A percentile compares a stretch with the other conserved stretches of the same genome.
These are phyloP conservation scores for Acrocyrtus sp. DNA, from an alignment of 2,888 invertebrate genomes.

Conservation along the genomic window DNA sequence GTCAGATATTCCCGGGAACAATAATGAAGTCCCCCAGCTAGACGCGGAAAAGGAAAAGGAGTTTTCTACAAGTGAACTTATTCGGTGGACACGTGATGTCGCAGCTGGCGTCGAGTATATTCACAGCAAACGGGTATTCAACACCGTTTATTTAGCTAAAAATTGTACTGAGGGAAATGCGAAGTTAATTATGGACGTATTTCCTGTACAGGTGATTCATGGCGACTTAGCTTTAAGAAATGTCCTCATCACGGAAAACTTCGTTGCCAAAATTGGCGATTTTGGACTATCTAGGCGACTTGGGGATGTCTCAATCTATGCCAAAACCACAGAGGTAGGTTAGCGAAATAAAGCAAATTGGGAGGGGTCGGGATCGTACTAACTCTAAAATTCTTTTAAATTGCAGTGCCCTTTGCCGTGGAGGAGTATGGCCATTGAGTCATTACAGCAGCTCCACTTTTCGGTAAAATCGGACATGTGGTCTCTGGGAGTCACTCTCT, in stretches of 20 bases:
- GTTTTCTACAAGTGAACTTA: constrained; percentile 1
- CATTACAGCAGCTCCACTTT: not conserved
- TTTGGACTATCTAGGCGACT: constrained; percentile 51
- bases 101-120: constrained; percentile 49
- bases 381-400: not conserved
- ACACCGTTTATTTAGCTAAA: too few relatives aligned
- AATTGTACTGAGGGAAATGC: not conserved
- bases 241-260: constrained; percentile 26
- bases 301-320: constrained; percentile 37
- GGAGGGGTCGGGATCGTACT: too few relatives aligned
- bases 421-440: not conserved
- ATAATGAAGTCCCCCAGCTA: not conserved
- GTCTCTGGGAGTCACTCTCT: not conserved
- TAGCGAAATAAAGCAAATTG: too few relatives aligned
- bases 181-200: not conserved
- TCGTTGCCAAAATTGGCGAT: constrained; percentile 50
- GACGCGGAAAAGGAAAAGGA: too few relatives aligned
- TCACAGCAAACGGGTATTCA: not conserved
- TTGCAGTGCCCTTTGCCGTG: not conserved
- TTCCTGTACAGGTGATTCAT: constrained; percentile 54
- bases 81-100: constrained; percentile 28
- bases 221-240: constrained; percentile 51
- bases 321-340: constrained; percentile 20
- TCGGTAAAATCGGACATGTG: not conserved
- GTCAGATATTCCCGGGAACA: too few relatives aligned